Base-by-base conservation (phyloP, 2,113 vertebrate species). In the Psophia crepitans region DNA sequence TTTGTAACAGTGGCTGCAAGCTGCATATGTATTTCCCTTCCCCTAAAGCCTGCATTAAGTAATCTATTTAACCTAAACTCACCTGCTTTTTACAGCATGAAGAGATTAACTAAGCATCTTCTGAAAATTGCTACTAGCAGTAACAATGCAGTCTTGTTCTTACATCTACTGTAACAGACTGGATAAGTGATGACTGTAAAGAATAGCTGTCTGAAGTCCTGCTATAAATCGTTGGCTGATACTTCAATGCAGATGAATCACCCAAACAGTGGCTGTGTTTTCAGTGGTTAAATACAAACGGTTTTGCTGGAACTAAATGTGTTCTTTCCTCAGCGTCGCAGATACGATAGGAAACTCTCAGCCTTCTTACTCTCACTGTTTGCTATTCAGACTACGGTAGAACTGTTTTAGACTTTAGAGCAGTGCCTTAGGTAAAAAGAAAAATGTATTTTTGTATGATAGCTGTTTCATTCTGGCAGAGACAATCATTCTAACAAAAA, bases 341-440 rank as follows among this genome's bases (percentile, higher is more conserved):
- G 79, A 84, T 76, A 35, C 19, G 49, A 26, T 90, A 86, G 85
- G 79, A 82, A 87, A 23, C 56, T 39, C 74, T 88, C 57, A 57
- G 60, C 81, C 81, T 74, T 78, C 86, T 74, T 58, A 49, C 77
- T 91, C 70, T 35, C 60, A 17, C 44, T 20, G 22, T 85, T 91
- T 82, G 91, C 92, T 96, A 7, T 75, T 95, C 94, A 91, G 78
- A 81, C 78, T 75, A 90, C 53, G 30, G 79, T 97, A 97, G 75
- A 84, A 96, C 93, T 96, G 94, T 89, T 95, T 82, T 97, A 98
- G 98, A 86, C 86, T 95, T 96, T 98, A 98, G 98, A 98, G 97
- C 90, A 96, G 98, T 99, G 99, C 98, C 99, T 99, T 99, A 98
- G 98, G 92, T 97, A 73, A 97, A 97, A 96, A 95, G 94, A 85